A percentile compares a stretch with the other conserved stretches of the same genome.
These are phyloP conservation scores for Poeciliopsis paucimaculata DNA, from an alignment of 2,797 vertebrate genomes.

Conservation along the genomic window DNA sequence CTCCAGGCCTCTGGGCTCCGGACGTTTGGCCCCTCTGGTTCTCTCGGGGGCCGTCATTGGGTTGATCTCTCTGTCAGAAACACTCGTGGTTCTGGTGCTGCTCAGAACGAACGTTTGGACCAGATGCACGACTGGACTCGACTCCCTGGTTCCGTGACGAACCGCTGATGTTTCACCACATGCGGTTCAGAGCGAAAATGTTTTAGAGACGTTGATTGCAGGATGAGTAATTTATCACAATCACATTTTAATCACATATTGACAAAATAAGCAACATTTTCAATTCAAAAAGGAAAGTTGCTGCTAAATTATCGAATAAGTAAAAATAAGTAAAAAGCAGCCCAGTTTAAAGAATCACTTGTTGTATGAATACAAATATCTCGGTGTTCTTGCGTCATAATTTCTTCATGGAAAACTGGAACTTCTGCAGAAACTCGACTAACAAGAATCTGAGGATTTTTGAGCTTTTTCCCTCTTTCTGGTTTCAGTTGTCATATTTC, in stretches of 20 bases:
- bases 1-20: constrained; percentile 7
- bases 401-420: background rate
- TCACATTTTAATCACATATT: no score
- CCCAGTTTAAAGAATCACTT: no score
- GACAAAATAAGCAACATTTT: no score
- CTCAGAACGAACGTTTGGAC: constrained; percentile 16
- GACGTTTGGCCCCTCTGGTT: constrained; percentile 18
- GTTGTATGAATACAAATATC: no score
- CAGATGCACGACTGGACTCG: no score
- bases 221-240: no score
- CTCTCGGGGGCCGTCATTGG: constrained; percentile 33
- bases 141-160: no score
- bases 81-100: constrained; percentile 30
- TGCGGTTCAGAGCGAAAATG: background rate
- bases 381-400: background rate
- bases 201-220: no score
- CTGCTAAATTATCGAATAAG: no score
- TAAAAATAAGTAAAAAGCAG: no score
- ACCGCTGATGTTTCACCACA: background rate
- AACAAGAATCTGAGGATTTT: background rate
- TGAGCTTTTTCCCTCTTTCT: background rate
- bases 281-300: no score
- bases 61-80: constrained; percentile 38
- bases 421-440: background rate
- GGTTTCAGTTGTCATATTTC: background rate